Evolutionary conservation across 2,888 invertebrate species (phyloP).

Genomic region (Seira musarum): DNA sequence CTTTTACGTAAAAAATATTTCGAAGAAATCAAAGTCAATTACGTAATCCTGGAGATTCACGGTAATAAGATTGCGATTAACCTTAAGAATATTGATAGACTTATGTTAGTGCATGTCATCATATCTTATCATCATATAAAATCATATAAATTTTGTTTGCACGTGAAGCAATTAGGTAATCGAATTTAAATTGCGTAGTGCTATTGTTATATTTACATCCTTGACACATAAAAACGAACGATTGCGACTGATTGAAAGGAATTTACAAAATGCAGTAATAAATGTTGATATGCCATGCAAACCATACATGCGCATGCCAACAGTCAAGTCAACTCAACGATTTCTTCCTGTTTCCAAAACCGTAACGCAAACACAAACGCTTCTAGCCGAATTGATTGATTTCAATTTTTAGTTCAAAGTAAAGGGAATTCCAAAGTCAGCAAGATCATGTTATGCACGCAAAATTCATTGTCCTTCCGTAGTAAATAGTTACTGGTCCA

Average conservation of each 20-base stretch:
- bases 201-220: background rate
- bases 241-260: background rate
- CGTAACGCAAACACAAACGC: too few species aligned
- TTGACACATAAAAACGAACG: background rate
- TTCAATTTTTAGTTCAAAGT: too few species aligned
- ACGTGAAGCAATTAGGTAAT: background rate
- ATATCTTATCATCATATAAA: too few species aligned
- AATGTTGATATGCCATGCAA: background rate
- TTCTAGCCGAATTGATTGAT: too few species aligned
- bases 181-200: background rate
- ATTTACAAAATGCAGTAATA: background rate
- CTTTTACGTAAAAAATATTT: background rate
- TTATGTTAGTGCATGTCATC: background rate
- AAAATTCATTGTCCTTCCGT: background rate
- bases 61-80: background rate
- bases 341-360: too few species aligned
- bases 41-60: background rate
- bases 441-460: background rate
- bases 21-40: background rate
- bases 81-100: background rate
- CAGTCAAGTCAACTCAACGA: background rate
- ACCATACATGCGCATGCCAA: background rate
- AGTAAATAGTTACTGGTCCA: background rate
- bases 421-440: background rate
- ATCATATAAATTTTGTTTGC: too few species aligned